These are phyloP conservation scores for Microtus richardsoni DNA, from an alignment of 2,113 vertebrate genomes.

Conservation along the genomic window DNA sequence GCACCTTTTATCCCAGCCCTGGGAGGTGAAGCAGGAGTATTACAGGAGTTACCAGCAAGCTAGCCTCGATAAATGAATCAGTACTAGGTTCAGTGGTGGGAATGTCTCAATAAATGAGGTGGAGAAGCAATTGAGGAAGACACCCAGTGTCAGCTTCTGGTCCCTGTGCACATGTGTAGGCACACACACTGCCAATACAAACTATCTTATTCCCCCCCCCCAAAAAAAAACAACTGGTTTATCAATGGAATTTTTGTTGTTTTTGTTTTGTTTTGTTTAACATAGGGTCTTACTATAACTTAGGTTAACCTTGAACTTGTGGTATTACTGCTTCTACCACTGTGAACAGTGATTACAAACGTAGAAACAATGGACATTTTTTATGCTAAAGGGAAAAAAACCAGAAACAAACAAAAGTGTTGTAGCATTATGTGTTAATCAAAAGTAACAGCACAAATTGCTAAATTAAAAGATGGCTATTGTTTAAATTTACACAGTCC, in stretches of 20 bases:
- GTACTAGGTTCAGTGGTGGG: neutral
- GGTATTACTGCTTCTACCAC: no score
- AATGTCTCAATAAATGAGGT: neutral
- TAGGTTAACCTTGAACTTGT: neutral
- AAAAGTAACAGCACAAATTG: slow-evolving; percentile 45
- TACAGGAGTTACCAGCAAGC: neutral
- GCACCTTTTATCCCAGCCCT: neutral
- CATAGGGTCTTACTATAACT: neutral
- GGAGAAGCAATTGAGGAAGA: neutral
- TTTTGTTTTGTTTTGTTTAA: neutral
- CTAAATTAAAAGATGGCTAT: slow-evolving; percentile 28
- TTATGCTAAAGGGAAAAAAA: neutral
- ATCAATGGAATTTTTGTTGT: neutral
- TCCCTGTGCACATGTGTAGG: neutral
- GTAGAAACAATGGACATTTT: neutral
- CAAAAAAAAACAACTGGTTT: neutral
- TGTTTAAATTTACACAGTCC: slow-evolving; percentile 1
- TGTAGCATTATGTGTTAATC: neutral
- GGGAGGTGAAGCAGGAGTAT: neutral
- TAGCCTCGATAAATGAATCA: neutral
- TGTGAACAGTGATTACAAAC: neutral
- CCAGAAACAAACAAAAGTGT: neutral
- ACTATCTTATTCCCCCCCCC: neutral
- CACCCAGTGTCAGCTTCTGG: neutral
- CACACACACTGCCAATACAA: neutral